Evolutionary conservation across 2,797 vertebrate genomes (phyloP), one percentile per base, ranked within the genome.

Genomic region (Psittacula derbiana): DNA sequence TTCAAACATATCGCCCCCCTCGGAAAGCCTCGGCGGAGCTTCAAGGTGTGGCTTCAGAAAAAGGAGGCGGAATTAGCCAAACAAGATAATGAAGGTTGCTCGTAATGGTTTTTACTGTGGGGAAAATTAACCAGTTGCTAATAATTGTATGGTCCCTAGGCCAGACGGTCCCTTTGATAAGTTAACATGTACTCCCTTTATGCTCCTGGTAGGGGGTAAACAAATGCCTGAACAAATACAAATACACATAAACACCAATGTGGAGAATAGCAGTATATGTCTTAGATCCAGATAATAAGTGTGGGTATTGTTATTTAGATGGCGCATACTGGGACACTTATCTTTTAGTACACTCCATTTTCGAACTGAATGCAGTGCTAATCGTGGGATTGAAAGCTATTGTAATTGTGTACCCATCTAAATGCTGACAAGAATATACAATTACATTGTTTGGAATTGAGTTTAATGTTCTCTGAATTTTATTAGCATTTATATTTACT

Each of bases 261-360:
- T 90, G 92, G 95, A 97, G 97, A 98, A 97, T 96, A 94, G 96
- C 96, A 85, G 94, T 96, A 94, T 94, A 88, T 88, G 90, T 97
- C 97, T 98, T 97, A 95, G 95, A 97, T 97, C 95, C 85, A 96
- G 97, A 98, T 97, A 97, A 95, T 97, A 97, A 98, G 96, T 97
- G 96, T 93, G 96, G 96, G 96, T 94, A 97, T 98, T 98, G 98
- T 98, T 96, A 97, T 97, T 97, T 97, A 97, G 98, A 97, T 97
- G 97, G 95, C 49, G 73, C 98, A 97, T 96, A 97, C 97, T 97
- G 97, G 98, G 97, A 97, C 97, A 97, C 97, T 98, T 98, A 98
- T 97, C 98, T 98, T 98, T 98, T 97, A 98, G 97, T 97, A 97
- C 97, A 96, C 96, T 98, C 97, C 95, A 97, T 98, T 98, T 98